Conservation (phyloP, 2,113 vertebrate genomes). For the Mesembrinibis cayennensis region DNA sequence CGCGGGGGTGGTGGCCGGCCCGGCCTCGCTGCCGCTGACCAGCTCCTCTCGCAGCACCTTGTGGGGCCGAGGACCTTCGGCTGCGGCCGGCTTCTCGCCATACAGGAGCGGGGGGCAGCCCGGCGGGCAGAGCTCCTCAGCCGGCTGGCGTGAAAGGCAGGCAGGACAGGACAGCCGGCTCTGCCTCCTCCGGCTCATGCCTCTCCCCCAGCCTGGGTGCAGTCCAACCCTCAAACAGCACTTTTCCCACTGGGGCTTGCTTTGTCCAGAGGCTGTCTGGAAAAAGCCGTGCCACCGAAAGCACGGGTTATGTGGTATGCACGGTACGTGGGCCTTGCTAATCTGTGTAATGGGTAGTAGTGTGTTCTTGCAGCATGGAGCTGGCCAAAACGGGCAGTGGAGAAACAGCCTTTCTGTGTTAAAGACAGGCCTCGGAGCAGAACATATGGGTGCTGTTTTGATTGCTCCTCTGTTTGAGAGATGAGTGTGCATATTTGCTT, state of each 20-base stretch:
- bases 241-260: background rate
- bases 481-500: conserved; percentile 48
- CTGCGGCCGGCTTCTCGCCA: background rate
- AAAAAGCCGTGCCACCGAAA: background rate
- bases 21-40: background rate
- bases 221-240: accelerated
- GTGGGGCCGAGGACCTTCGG: background rate
- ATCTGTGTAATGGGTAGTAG: accelerated
- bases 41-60: background rate
- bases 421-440: background rate
- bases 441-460: background rate
- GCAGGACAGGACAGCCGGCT: background rate
- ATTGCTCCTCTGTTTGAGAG: background rate
- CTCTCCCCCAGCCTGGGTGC: accelerated
- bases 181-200: background rate
- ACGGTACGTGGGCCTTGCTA: background rate
- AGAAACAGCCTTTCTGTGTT: background rate
- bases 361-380: background rate
- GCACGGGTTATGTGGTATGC: background rate
- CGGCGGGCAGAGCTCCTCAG: background rate
- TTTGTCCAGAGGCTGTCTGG: background rate
- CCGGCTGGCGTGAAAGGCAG: background rate
- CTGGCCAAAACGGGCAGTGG: background rate
- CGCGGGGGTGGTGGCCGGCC: background rate
- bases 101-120: background rate